Evolutionary conservation across 2,888 invertebrate genomes (phyloP), one percentile per base, ranked within the genome.

Genomic region (Neocrepidodera transversa): DNA sequence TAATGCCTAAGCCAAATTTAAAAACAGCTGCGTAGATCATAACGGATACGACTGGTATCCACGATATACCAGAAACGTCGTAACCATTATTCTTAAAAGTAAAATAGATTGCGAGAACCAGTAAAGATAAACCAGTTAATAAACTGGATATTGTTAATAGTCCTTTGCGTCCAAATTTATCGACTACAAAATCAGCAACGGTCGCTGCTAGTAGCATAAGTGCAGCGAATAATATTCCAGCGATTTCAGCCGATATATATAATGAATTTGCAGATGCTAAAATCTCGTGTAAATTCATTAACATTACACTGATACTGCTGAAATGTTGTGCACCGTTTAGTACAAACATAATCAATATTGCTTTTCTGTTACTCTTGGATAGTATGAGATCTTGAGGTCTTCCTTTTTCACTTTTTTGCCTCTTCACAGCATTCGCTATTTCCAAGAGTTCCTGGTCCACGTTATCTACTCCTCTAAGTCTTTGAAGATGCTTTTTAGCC

Each of bases 211-310:
- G 52, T 20, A 79, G 64, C 77, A 79, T 78, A 7, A 77, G 60
- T 1, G 70, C 69, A 0, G 77, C 69, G 58, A 78, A 78, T 3
- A 78, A 64, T 28, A 79, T 78, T 2, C 76, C 77, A 2, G 76
- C 59, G 8, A 61, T 40, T 17, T 66, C 54, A 0, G 75, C 67
- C 6, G 73, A 64, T 3, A 71, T 62, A 43, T 78, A 71, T 14
- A 71, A 71, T 3, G 75, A 74, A 3, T 74, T 72, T 0, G 77
- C 78, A 23, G 73, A 73, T 8, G 63, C 17, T 32, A 68, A 64
- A 36, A 79, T 78, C 17, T 69, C 69, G 62, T 79, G 78, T 30
- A 79, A 64, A 59, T 79, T 79, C 78, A 79, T 78, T 23, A 79
- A 54, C 64, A 79, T 76, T 3, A 78, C 78, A 56, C 76, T 77